A percentile compares a stretch with the other conserved stretches of the same genome.
These are phyloP conservation scores for Schrankia costaestrigalis DNA, from an alignment of 2,888 invertebrate species.

Conservation along the genomic window DNA sequence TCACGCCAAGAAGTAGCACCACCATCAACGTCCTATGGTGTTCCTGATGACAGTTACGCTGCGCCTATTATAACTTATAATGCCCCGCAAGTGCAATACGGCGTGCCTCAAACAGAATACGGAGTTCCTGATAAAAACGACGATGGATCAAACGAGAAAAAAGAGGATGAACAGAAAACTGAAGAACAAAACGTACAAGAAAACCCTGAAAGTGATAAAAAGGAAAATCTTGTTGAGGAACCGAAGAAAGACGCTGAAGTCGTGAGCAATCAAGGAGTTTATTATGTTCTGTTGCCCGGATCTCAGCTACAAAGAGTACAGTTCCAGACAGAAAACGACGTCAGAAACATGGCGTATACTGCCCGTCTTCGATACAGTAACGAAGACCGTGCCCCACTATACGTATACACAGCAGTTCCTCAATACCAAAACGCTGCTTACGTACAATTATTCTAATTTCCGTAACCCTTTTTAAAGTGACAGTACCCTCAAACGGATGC, in stretches of 20 bases:
- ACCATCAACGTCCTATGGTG: conserved; percentile 61
- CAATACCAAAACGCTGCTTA: conserved; percentile 54
- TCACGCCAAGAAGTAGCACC: conserved; percentile 53
- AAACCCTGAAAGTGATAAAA: conserved; percentile 25
- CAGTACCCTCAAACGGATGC: conserved; percentile 27
- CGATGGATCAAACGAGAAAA: conserved; percentile 17
- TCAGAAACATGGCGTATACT: conserved; percentile 82
- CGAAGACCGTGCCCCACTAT: conserved; percentile 82
- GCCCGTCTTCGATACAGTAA: conserved; percentile 83
- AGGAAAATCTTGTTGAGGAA: conserved; percentile 47
- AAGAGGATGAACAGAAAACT: conserved; percentile 7
- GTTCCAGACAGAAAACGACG: conserved; percentile 77
- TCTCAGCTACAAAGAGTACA: conserved; percentile 83
- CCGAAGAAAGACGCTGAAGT: conserved; percentile 57
- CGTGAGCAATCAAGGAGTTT: conserved; percentile 74
- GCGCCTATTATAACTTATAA: conserved; percentile 62
- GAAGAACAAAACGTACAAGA: conserved; percentile 15
- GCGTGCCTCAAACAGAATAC: conserved; percentile 32
- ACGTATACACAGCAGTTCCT: conserved; percentile 77
- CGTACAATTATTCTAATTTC: conserved; percentile 45
- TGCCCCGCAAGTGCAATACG: conserved; percentile 47
- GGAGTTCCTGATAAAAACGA: conserved; percentile 29
- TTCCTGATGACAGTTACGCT: conserved; percentile 65
- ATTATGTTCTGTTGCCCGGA: conserved; percentile 83
- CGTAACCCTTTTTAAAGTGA: conserved; percentile 20